Evolutionary conservation across 2,888 invertebrate genomes (phyloP), one percentile per base, ranked within the genome.

Genomic region (Calephelis perditalis): DNA sequence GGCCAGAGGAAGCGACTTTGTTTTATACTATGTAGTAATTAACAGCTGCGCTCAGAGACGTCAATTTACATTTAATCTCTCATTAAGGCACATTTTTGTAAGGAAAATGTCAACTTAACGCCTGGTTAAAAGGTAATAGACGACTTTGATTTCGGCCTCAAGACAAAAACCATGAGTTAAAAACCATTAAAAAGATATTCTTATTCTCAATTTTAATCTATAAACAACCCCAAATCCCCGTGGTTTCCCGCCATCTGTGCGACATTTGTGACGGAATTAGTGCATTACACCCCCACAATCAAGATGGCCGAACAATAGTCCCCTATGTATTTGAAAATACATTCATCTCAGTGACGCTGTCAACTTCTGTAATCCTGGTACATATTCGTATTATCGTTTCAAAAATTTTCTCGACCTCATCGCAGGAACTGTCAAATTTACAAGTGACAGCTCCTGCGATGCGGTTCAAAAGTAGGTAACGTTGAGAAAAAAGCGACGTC

Each of bases 241-340:
- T 82, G 81, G 80, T 74, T 72, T 72, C 58, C 52, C 56, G 71
- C 73, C 82, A 82, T 79, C 72, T 81, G 82, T 54, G 62, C 69
- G 65, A 73, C 80, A 81, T 74, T 78, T 78, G 77, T 71, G 65
- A 68, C 69, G 68, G 71, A 71, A 74, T 71, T 72, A 72, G 63
- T 70, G 66, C 68, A 71, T 71, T 70, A 66, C 72, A 66, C 73
- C 71, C 73, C 70, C 72, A 70, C 71, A 47, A 56, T 61, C 63
- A 73, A 74, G 68, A 75, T 76, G 76, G 72, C 26, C 15, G 40
- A 40, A 54, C 59, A 59, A 59, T 40, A 15, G 43, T 54, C 54
- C 54, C 77, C 70, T 73, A 73, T 74, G 66, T 71, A 60, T 67
- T 68, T 60, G 66, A 62, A 65, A 76, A 75, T 74, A 71, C 72